A percentile compares a stretch with the other conserved stretches of the same genome.
phyloP scores from a whole-genome alignment of 2,797 vertebrate genomes.

The Heteromormyrus szaboi region DNA sequence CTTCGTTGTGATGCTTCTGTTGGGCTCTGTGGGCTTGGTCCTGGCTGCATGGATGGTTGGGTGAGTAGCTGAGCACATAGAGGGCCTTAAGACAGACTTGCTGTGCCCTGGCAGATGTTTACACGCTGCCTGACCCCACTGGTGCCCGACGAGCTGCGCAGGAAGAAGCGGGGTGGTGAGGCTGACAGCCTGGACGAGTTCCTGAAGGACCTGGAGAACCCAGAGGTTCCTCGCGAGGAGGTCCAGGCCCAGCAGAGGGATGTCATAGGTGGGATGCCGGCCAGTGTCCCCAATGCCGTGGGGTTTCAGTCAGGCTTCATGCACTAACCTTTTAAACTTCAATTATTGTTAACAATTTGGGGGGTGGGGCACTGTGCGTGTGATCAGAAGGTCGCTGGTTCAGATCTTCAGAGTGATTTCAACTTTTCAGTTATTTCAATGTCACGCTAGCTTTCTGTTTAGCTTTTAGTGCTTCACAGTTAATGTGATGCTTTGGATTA shows the following conservation, averaged over 20 bases:
- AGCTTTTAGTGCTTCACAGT: neutral
- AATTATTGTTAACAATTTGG: neutral
- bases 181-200: constrained; percentile 96
- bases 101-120: constrained; percentile 72
- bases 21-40: neutral
- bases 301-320: neutral
- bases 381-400: neutral
- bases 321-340: neutral
- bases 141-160: constrained; percentile 92
- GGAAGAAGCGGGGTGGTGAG: constrained; percentile 93
- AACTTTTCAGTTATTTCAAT: neutral
- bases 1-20: neutral
- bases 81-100: neutral
- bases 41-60: neutral
- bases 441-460: neutral
- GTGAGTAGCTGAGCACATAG: neutral
- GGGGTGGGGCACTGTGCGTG: neutral
- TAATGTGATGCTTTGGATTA: neutral
- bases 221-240: constrained; percentile 91
- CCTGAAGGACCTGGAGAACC: constrained; percentile 96
- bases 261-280: constrained; percentile 71
- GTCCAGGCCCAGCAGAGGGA: constrained; percentile 73
- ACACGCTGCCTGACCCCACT: constrained; percentile 96
- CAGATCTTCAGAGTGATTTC: neutral
- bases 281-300: neutral